Base-by-base conservation (phyloP, 2,888 invertebrate species). In the Agapetus fuscipes region DNA sequence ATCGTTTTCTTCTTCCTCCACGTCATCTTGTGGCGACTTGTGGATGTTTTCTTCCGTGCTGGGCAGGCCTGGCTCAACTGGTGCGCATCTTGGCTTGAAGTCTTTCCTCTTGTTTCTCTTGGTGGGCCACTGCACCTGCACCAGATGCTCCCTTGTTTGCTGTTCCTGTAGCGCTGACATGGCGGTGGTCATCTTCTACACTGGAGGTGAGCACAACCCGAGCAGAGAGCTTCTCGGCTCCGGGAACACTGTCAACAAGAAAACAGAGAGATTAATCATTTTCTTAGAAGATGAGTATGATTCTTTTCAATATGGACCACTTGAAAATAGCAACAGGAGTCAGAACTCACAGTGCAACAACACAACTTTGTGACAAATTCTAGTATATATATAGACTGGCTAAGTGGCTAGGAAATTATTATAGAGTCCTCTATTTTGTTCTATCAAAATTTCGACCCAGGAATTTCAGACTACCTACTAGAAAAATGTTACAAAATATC, bases 21-120 rank as follows among this genome's bases (percentile, higher is more conserved):
- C 58, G 41, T 56, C 56, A 48, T 63, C 58, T 13, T 17, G 32
- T 66, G 43, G 70, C 67, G 36, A 73, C 72, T 4, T 70, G 17
- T 43, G 30, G 52, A 66, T 69, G 1, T 63, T 56, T 1, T 66
- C 62, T 13, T 69, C 59, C 45, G 73, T 74, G 2, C 32, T 24
- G 3, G 37, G 37, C 13, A 11, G 17, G n/a, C 17, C 16, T 6
- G 12, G 20, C 4, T n/a, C 30, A 10, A 25, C 5, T 5, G 83
- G 80, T 41, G 70, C 69, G 59, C 82, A 85, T 52, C 84, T 66
- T 0, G 86, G 86, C 53, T 81, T 78, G 61, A 84, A 82, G 59
- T 84, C 83, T 60, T 84, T 84, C 50, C 84, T 65, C 53, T 83
- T 83, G 66, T 83, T 83, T 53, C 80, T 71, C 59, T 79, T 78